Percentiles rank a stretch among this genome's conserved stretches.
Evolutionary conservation across 2,888 invertebrate species (phyloP).

Genomic region (Hydrotaea cyrtoneurina): DNA sequence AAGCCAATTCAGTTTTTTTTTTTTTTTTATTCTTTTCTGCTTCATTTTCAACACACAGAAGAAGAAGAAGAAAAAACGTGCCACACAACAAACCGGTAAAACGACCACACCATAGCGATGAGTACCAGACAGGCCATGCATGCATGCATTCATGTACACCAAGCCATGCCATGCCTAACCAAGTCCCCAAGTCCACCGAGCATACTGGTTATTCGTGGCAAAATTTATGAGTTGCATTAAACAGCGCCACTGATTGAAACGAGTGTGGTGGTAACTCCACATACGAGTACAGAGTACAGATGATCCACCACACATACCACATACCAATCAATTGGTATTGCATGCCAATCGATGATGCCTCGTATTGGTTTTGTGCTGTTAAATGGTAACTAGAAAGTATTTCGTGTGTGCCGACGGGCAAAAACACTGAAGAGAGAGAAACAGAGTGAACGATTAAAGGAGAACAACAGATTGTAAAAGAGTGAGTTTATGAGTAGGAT

Average conservation of each 20-base stretch:
- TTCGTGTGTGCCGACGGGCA: neutral
- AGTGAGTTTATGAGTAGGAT: neutral
- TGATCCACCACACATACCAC: neutral
- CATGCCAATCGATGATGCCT: neutral
- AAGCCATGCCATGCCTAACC: neutral
- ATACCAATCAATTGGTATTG: constrained; percentile 44
- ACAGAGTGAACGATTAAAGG: neutral
- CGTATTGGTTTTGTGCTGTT: constrained; percentile 3
- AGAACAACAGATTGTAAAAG: neutral
- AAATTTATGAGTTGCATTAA: constrained; percentile 53
- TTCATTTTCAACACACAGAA: constrained; percentile 19
- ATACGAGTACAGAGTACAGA: neutral
- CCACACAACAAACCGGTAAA: constrained; percentile 59
- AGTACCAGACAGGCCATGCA: no score
- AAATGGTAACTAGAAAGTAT: constrained; percentile 1
- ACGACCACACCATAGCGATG: constrained; percentile 22
- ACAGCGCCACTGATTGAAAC: constrained; percentile 47
- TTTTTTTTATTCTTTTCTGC: constrained; percentile 1
- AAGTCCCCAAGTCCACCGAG: neutral
- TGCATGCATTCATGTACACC: neutral
- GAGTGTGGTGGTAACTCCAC: neutral
- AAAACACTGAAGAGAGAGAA: neutral
- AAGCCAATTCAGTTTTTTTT: constrained; percentile 19
- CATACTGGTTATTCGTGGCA: constrained; percentile 27
- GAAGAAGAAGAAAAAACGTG: constrained; percentile 51